Evolutionary conservation across 2,113 vertebrate genomes (phyloP).

Genomic region (Prionailurus viverrinus): DNA sequence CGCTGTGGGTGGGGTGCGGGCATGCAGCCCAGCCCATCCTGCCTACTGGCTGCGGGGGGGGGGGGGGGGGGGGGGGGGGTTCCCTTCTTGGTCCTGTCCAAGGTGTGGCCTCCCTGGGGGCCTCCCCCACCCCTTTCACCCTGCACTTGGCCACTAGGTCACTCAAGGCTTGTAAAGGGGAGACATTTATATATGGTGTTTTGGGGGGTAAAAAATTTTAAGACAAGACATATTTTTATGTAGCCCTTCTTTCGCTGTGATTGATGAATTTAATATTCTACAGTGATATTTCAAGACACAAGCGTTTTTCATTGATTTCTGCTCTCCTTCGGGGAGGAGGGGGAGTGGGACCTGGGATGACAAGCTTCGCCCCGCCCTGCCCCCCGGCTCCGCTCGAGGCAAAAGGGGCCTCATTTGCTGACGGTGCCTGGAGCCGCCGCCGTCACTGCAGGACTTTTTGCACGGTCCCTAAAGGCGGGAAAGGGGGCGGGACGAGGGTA

Average conservation of each 20-base stretch:
- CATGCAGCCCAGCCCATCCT: background rate
- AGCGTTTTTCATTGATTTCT: background rate
- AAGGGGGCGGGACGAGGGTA: background rate
- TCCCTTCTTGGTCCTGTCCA: background rate
- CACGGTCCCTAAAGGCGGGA: background rate
- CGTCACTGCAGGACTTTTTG: rapidly evolving
- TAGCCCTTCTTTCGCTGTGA: background rate
- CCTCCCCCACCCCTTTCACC: background rate
- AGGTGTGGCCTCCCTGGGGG: rapidly evolving
- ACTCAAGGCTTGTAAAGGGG: background rate
- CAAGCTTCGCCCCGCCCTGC: background rate
- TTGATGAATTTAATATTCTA: conserved; percentile 37
- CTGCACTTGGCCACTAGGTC: background rate
- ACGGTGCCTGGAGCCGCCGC: background rate
- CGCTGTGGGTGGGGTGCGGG: background rate
- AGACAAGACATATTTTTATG: conserved; percentile 55
- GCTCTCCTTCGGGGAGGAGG: background rate
- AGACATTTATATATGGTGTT: background rate
- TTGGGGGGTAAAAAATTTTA: background rate
- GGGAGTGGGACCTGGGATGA: too few relatives aligned
- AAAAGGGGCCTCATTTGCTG: background rate
- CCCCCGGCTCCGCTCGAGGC: background rate
- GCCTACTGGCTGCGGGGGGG: background rate
- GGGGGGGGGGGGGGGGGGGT: background rate
- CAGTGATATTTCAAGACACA: conserved; percentile 16